Evolutionary conservation across 2,113 vertebrate genomes (phyloP).

Genomic region (Pimephales promelas): DNA sequence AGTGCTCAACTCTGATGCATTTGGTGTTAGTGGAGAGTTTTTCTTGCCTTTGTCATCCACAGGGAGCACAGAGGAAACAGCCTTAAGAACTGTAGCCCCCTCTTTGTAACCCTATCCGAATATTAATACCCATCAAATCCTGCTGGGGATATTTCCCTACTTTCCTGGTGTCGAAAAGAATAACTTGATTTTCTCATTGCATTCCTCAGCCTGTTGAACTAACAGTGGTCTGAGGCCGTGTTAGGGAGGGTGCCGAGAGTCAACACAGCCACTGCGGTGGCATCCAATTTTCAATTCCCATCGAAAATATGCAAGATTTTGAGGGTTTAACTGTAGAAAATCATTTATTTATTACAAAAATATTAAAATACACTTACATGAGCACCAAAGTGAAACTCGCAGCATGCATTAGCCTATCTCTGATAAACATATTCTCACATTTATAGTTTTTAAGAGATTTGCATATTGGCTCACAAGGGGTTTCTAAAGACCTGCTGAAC

Average conservation of each 20-base stretch:
- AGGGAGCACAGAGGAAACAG: constrained; percentile 33
- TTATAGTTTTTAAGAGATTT: not conserved
- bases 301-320: constrained; percentile 17
- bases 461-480: constrained; percentile 21
- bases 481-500: not conserved
- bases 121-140: constrained; percentile 55
- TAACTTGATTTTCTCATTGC: constrained; percentile 57
- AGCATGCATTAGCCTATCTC: constrained; percentile 43
- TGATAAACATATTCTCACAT: constrained; percentile 34
- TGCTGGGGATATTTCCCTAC: constrained; percentile 51
- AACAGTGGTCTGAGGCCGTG: constrained; percentile 53
- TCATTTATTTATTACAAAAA: constrained; percentile 60
- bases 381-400: constrained; percentile 47
- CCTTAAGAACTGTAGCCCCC: not conserved
- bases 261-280: constrained; percentile 35
- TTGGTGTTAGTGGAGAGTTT: not conserved
- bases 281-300: constrained; percentile 31
- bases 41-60: constrained; percentile 25
- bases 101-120: constrained; percentile 44
- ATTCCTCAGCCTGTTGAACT: constrained; percentile 59
- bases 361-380: constrained; percentile 52
- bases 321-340: constrained; percentile 13
- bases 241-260: constrained; percentile 37
- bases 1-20: not conserved
- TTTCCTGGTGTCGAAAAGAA: constrained; percentile 50